Evolutionary conservation across 2,113 vertebrate genomes (phyloP).

Genomic region (Ictalurus punctatus): DNA sequence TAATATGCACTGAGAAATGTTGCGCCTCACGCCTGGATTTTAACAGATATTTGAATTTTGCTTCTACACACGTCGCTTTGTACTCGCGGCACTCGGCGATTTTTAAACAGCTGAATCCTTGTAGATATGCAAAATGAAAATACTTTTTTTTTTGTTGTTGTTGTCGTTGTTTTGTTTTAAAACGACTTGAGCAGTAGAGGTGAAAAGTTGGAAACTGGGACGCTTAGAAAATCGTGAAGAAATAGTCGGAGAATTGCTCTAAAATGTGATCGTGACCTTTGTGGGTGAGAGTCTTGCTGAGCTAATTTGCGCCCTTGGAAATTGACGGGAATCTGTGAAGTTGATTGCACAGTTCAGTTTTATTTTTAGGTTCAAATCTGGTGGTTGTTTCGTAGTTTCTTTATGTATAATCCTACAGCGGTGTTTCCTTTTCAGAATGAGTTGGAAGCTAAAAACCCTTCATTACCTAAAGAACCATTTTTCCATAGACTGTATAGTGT

Average conservation of each 20-base stretch:
- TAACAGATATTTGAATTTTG: neutral
- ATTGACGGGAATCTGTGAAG: neutral
- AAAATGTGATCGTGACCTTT: neutral
- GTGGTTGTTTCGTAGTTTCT: neutral
- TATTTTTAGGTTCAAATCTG: neutral
- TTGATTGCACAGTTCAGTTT: neutral
- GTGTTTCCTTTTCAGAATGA: neutral
- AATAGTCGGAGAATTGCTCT: neutral
- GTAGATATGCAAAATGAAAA: neutral
- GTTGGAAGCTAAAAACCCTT: neutral
- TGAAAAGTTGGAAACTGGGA: neutral
- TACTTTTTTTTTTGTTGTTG: neutral
- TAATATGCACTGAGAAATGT: neutral
- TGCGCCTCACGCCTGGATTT: neutral
- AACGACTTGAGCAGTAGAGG: neutral
- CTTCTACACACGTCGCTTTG: neutral
- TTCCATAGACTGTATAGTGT: neutral
- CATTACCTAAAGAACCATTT: neutral
- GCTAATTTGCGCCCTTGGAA: neutral
- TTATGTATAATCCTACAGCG: neutral
- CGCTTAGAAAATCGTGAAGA: neutral
- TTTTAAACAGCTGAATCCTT: neutral
- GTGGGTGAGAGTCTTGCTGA: neutral
- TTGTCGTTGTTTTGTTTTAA: neutral
- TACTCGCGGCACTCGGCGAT: neutral